Conservation (phyloP, 2,888 invertebrate species). For the Candidula unifasciata region DNA sequence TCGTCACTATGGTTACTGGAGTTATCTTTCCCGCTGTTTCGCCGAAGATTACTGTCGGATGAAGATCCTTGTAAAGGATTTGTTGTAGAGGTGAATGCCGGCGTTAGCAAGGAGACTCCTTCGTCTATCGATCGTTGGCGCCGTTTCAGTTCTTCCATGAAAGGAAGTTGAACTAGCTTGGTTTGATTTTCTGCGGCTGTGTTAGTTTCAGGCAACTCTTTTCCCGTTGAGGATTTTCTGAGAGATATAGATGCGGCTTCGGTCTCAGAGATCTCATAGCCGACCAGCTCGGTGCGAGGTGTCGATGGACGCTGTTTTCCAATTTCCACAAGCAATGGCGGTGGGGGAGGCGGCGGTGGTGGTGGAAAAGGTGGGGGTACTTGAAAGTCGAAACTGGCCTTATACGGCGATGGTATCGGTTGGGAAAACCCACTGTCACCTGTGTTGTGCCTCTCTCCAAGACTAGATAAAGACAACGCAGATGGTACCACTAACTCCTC, state of each 20-base stretch:
- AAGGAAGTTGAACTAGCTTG: constrained; percentile 21
- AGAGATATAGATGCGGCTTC: not conserved
- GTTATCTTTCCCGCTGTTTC: not conserved
- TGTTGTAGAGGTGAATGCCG: no score
- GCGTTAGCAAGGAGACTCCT: not conserved
- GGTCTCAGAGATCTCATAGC: not conserved
- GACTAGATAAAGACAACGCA: not conserved
- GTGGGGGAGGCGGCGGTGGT: constrained; percentile 5
- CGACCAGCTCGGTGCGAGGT: constrained; percentile 47
- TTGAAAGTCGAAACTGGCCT: not conserved
- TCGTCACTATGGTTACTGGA: not conserved
- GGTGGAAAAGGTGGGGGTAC: constrained; percentile 9
- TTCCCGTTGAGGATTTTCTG: not conserved
- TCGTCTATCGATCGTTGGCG: constrained; percentile 48
- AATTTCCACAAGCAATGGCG: not conserved
- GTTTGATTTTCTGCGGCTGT: constrained; percentile 4
- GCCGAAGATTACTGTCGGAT: not conserved
- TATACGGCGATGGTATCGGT: constrained; percentile 41
- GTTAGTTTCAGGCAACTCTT: not conserved
- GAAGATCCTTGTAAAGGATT: not conserved
- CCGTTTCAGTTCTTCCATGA: constrained; percentile 53
- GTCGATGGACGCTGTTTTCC: constrained; percentile 34
- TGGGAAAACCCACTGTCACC: no score
- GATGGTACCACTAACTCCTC: not conserved
- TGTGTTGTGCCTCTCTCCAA: not conserved